A percentile compares a stretch with the other conserved stretches of the same genome.
Conservation (phyloP, 2,797 vertebrate species). For the Sciurus carolinensis region DNA sequence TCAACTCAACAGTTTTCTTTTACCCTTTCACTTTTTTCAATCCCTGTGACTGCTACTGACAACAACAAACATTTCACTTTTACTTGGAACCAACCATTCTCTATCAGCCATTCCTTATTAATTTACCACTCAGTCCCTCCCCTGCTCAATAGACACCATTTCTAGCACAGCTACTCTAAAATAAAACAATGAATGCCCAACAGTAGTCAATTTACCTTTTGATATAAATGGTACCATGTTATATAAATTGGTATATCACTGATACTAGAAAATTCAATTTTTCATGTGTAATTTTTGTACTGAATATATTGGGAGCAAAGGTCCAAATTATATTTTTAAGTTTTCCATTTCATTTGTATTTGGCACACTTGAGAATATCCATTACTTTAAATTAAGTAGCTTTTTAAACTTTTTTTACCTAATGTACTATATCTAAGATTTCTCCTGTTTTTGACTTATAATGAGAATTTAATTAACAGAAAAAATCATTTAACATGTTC, state of each 20-base stretch:
- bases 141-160: background rate
- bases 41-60: background rate
- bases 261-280: background rate
- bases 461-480: slow-evolving; percentile 58
- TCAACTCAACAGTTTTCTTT: background rate
- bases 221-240: background rate
- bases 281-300: background rate
- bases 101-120: background rate
- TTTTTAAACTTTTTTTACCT: background rate
- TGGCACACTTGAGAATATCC: slow-evolving; percentile 3
- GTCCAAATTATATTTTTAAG: background rate
- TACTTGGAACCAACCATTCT: background rate
- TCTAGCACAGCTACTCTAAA: background rate
- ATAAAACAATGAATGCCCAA: background rate
- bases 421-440: background rate
- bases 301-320: background rate
- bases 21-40: background rate
- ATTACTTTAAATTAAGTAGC: slow-evolving; percentile 28
- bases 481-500: slow-evolving; percentile 29
- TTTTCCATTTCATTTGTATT: slow-evolving; percentile 43
- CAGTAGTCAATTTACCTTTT: background rate
- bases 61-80: background rate
- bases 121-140: background rate
- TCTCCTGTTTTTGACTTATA: slow-evolving; percentile 34
- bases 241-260: background rate